These are phyloP conservation scores for Vulpes vulpes DNA, from an alignment of 2,113 vertebrate genomes.

Conservation along the genomic window DNA sequence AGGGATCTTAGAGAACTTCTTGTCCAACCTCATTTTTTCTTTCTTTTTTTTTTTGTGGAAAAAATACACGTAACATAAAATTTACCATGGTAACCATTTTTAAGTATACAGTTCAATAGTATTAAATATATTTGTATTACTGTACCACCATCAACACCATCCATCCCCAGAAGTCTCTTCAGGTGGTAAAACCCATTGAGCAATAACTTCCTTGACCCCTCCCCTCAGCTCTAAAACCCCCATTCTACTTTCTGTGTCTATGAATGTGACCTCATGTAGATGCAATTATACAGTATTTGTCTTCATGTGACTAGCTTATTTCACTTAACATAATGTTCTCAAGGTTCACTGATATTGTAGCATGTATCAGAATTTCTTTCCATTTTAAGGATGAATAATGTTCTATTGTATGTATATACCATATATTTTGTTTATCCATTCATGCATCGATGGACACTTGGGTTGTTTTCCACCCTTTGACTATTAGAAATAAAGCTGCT, in stretches of 20 bases:
- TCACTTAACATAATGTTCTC: not conserved
- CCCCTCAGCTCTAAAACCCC: not conserved
- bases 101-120: not conserved
- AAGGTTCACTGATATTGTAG: not conserved
- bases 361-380: not conserved
- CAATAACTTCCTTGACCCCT: not conserved
- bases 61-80: not conserved
- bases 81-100: not conserved
- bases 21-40: not conserved
- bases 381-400: not conserved
- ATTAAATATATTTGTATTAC: not conserved
- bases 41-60: not conserved
- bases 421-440: not conserved
- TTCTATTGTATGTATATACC: not conserved
- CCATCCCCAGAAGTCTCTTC: not conserved
- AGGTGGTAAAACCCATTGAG: not conserved
- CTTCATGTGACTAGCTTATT: not conserved
- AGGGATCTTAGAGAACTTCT: not conserved
- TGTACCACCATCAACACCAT: not conserved
- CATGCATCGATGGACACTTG: not conserved
- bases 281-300: not conserved
- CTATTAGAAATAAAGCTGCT: not conserved
- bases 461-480: not conserved
- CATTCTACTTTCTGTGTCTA: not conserved
- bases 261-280: not conserved